Conservation (phyloP, 2,113 vertebrate species). For the Atractosteus spatula region DNA sequence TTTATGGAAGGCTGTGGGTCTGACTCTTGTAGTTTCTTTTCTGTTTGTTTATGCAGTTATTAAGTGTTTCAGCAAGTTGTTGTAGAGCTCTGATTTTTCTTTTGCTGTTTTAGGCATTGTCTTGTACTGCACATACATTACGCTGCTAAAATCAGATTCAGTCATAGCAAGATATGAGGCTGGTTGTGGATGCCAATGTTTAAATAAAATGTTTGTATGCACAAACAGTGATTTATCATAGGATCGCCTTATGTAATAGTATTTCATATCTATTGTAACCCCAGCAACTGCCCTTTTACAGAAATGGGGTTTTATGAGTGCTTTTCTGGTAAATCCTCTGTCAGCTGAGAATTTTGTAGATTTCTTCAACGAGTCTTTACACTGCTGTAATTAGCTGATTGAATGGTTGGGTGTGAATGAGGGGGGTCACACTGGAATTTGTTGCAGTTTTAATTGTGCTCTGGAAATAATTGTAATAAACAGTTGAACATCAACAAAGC, state of each 20-base stretch:
- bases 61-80: slow-evolving; percentile 55
- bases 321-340: neutral
- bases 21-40: slow-evolving; percentile 54
- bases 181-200: too few species aligned
- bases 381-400: neutral
- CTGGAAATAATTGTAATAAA: too few species aligned
- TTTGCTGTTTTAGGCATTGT: too few species aligned
- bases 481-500: too few species aligned
- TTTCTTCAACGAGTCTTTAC: neutral
- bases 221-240: too few species aligned
- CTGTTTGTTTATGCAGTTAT: slow-evolving; percentile 66
- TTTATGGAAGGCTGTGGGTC: neutral
- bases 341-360: neutral
- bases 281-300: neutral
- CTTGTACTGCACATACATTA: too few species aligned
- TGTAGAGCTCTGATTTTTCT: neutral
- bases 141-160: too few species aligned
- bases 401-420: neutral
- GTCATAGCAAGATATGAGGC: too few species aligned
- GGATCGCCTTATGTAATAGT: too few species aligned
- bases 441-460: neutral
- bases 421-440: neutral
- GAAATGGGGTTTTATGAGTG: neutral
- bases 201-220: too few species aligned
- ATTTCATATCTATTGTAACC: neutral